Base-by-base conservation (phyloP, 1,140 invertebrate genomes). In the Gyrodactylus bullatarudis region DNA sequence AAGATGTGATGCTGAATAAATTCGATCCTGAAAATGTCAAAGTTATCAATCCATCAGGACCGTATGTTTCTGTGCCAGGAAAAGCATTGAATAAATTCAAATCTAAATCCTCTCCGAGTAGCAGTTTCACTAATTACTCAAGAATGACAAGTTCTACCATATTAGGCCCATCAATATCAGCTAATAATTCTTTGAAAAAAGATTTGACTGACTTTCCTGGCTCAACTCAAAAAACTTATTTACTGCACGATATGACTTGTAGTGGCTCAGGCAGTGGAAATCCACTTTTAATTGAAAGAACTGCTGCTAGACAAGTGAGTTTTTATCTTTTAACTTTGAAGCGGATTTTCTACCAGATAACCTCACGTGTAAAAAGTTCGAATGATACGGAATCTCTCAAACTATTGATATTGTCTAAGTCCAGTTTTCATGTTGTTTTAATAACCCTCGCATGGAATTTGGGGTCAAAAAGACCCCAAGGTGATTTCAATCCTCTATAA, bases 191-290 rank as follows among this genome's bases (percentile, higher is more conserved):
- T 8, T 8, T 54, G 34, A 54, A 16, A 8, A 54, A 54, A n/a
- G 34, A n/a, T 54, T 8, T n/a, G 8, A 54, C 8, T 54, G 34
- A 54, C 8, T 8, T 54, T 8, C 34, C 34, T 16, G n/a, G 8
- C 34, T 8, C 8, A 16, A 16, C 34, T n/a, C n/a, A 16, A n/a
- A 54, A 54, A 54, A n/a, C 34, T 16, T 54, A 8, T n/a, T 26
- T 71, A 24, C 70, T 21, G 20, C 21, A 71, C 24, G 70, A 71
- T 26, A 71, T 24, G 21, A 23, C 21, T 26, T 23, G 21, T 16
- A 71, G 70, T 71, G 70, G 70, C n/a, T 23, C 21, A 1, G 70
- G 70, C 1, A 71, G 70, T 25, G 70, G 70, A 71, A 23, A 23
- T 19, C 70, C 70, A 16, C 24, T 71, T 16, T 26, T 71, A 8